Evolutionary conservation across 2,113 vertebrate genomes (phyloP).

Genomic region (Antidorcas marsupialis): DNA sequence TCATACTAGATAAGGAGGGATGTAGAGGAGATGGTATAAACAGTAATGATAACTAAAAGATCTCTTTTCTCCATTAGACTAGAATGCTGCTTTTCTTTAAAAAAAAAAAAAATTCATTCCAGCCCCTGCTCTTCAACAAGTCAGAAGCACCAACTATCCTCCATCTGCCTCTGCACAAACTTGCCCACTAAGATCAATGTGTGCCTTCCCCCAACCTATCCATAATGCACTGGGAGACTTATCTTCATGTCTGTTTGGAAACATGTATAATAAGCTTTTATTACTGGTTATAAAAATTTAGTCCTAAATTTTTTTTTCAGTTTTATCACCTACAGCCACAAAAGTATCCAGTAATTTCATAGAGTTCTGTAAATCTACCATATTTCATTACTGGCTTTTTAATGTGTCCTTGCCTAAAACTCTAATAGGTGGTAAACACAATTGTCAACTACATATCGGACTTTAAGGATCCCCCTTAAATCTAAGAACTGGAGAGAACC

Average conservation of each 20-base stretch:
- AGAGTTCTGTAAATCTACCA: neutral
- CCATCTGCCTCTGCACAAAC: neutral
- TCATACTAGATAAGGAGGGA: neutral
- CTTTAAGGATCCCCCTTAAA: neutral
- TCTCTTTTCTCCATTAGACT: neutral
- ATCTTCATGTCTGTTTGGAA: neutral
- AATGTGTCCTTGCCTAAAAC: conserved; percentile 20
- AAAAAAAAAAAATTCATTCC: neutral
- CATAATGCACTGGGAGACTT: neutral
- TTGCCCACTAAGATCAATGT: neutral
- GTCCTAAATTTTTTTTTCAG: neutral
- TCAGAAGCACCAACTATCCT: neutral
- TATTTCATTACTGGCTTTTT: neutral
- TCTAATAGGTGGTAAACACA: neutral
- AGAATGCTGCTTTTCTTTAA: neutral
- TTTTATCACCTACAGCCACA: neutral
- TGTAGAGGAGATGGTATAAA: neutral
- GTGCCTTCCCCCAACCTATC: neutral
- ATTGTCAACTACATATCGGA: neutral
- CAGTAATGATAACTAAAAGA: neutral
- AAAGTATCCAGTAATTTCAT: conserved; percentile 26
- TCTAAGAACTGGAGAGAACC: neutral
- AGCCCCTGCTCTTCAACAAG: neutral
- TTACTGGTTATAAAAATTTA: conserved; percentile 2
- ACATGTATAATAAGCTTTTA: conserved; percentile 2